Conservation (phyloP, 2,888 invertebrate genomes). For the Oscheius sp. region DNA sequence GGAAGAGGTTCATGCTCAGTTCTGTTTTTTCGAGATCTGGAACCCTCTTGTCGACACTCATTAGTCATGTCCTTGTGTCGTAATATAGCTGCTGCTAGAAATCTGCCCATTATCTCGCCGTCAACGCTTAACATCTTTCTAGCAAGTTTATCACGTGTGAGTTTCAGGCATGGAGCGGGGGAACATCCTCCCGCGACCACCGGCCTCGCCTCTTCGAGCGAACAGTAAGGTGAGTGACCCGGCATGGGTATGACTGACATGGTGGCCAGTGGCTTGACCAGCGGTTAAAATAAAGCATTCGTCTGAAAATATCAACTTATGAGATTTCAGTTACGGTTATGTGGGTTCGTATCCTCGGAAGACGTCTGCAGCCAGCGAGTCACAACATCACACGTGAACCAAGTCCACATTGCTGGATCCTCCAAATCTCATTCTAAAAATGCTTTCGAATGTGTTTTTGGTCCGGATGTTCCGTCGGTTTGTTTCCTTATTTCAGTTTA, state of each 20-base stretch:
- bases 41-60: conserved; percentile 18
- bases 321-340: conserved; percentile 34
- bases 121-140: neutral
- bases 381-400: conserved; percentile 23
- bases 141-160: neutral
- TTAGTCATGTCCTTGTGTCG: conserved; percentile 37
- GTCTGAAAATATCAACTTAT: neutral
- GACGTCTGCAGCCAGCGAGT: conserved; percentile 22
- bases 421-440: conserved; percentile 42
- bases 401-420: conserved; percentile 37
- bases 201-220: conserved; percentile 39
- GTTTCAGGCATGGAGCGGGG: conserved; percentile 35
- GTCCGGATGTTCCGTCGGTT: conserved; percentile 49
- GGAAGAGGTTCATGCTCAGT: neutral
- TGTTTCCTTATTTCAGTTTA: neutral
- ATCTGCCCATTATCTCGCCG: conserved; percentile 22
- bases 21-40: conserved; percentile 19
- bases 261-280: neutral
- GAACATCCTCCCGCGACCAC: conserved; percentile 33
- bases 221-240: conserved; percentile 24
- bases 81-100: conserved; percentile 28
- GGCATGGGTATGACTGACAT: conserved; percentile 9
- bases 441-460: conserved; percentile 59
- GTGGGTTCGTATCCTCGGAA: conserved; percentile 33
- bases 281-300: neutral